Evolutionary conservation across 2,797 vertebrate species (phyloP).

Genomic region (Austrolebias charrua): DNA sequence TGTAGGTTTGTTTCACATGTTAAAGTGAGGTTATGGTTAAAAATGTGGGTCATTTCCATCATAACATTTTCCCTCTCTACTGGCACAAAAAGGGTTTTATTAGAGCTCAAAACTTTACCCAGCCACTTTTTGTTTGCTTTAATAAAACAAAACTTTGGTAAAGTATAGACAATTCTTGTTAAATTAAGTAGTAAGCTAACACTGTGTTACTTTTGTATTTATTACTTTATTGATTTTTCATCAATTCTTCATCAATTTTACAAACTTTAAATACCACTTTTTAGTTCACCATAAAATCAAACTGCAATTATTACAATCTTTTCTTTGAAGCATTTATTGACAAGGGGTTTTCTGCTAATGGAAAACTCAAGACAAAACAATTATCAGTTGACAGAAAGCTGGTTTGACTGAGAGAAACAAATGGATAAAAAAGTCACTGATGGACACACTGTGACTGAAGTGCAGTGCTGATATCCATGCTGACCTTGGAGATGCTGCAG

Average conservation of each 20-base stretch:
- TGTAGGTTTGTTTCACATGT: neutral
- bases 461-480: constrained; percentile 56
- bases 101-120: neutral
- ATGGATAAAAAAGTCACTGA: constrained; percentile 40
- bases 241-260: neutral
- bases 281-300: constrained; percentile 9
- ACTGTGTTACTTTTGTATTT: neutral
- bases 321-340: constrained; percentile 14
- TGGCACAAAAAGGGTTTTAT: neutral
- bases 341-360: constrained; percentile 6
- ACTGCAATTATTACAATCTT: constrained; percentile 2
- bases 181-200: neutral
- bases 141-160: neutral
- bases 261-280: neutral
- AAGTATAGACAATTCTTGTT: neutral
- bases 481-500: constrained; percentile 71
- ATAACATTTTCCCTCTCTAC: neutral
- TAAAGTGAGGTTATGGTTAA: neutral
- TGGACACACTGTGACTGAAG: constrained; percentile 45
- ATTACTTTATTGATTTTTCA: neutral
- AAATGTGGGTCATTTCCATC: neutral
- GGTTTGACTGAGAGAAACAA: constrained; percentile 60
- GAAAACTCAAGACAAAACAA: constrained; percentile 31
- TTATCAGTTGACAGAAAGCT: constrained; percentile 39
- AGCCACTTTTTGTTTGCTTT: neutral